Evolutionary conservation across 1,140 invertebrate species (phyloP).

Genomic region (Listronotus bonariensis): DNA sequence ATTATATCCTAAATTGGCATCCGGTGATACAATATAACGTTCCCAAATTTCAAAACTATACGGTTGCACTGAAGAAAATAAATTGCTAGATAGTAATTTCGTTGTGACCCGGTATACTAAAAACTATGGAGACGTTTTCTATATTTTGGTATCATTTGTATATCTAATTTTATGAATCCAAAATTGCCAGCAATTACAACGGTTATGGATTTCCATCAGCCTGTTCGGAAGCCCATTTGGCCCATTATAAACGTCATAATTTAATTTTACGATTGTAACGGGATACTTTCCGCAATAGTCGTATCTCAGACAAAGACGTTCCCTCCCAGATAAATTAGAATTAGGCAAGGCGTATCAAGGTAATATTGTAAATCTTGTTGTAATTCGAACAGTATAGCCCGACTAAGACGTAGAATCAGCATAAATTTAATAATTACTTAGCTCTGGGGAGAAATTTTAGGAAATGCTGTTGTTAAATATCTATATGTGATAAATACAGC

Average conservation of each 20-base stretch:
- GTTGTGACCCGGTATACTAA: no score
- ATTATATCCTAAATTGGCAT: no score
- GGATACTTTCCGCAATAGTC: slow-evolving; percentile 48
- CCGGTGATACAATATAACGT: no score
- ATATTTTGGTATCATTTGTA: no score
- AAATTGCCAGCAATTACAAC: slow-evolving; percentile 26
- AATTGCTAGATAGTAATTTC: no score
- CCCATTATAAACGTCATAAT: slow-evolving; percentile 51
- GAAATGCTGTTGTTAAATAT: slow-evolving; percentile 5
- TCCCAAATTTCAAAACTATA: no score
- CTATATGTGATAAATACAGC: not conserved
- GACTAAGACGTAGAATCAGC: slow-evolving; percentile 60
- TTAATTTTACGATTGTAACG: slow-evolving; percentile 53
- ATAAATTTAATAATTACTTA: slow-evolving; percentile 59
- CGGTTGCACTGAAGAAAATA: no score
- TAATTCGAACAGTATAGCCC: slow-evolving; percentile 54
- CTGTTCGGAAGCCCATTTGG: slow-evolving; percentile 31
- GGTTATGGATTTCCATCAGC: slow-evolving; percentile 8
- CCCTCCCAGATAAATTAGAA: slow-evolving; percentile 56
- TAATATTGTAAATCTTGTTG: slow-evolving; percentile 58
- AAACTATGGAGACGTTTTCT: no score
- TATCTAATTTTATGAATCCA: slow-evolving; percentile 24
- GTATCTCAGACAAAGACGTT: slow-evolving; percentile 48
- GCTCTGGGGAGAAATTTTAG: slow-evolving; percentile 47
- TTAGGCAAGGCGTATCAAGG: slow-evolving; percentile 56